Base-by-base conservation (phyloP, 2,113 vertebrate genomes). In the Porphyrio hochstetteri region DNA sequence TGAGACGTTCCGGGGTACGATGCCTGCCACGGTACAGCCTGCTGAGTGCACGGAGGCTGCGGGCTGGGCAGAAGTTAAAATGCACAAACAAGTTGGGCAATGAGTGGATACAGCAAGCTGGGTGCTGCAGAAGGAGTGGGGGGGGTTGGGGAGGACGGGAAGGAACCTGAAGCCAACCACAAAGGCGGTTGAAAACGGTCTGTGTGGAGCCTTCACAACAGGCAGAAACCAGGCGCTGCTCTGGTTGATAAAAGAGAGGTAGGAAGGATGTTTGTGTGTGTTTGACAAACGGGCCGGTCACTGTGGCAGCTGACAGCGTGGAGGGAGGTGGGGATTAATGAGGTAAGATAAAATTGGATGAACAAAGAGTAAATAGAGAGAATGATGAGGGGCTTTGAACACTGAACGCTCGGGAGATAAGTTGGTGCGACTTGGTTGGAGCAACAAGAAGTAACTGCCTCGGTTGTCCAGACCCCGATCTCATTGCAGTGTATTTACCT, bases 1-100 rank as follows among this genome's bases (percentile, higher is more conserved):
- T 87, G 17, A 3, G 8, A 9, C 27, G 0, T 17, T 28, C 21
- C 29, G 16, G 16, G 0, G 0, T n/a, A 6, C 5, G 48, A 3
- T 12, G 10, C 21, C 18, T 46, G 10, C 38, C 7, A 31, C 33
- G 4, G 36, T 9, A 11, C 29, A 24, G 84, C 60, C 40, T 18
- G 33, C 40, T 70, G 33, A 61, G 52, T 3, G 13, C 27, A 42
- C 3, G 4, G 23, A 80, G 33, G 50, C 72, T 76, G 33, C 53
- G 31, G 55, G 70, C 53, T 18, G 7, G 10, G 40, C 61, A 38
- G 67, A 52, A 48, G 8, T n/a, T 25, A 2, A 68, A 44, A 55
- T 2, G 8, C 28, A 13, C 56, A 61, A 44, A 36, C 10, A 27
- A 46, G 55, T n/a, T 86, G 44, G 64, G 55, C 93, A 91, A 60